Conservation (phyloP, 2,113 vertebrate species). For the Amazona guildingii region DNA sequence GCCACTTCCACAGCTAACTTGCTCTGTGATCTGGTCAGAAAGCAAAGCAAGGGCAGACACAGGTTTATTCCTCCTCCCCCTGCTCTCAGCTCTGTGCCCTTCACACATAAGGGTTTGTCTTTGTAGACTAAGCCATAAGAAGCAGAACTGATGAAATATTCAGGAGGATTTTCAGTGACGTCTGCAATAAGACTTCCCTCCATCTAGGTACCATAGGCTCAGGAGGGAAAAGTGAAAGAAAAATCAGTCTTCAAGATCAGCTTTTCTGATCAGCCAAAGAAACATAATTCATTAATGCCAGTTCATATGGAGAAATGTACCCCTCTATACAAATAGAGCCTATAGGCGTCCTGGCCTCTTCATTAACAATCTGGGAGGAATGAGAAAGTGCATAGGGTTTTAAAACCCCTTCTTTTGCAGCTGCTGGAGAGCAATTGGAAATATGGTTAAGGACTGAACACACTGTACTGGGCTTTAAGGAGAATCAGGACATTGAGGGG, state of each 20-base stretch:
- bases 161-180: slow-evolving; percentile 53
- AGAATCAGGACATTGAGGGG: background rate
- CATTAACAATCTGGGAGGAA: background rate
- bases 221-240: background rate
- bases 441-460: background rate
- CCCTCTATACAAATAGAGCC: background rate
- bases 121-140: slow-evolving; percentile 39
- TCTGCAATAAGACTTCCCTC: background rate
- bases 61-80: background rate
- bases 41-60: background rate
- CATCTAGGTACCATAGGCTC: background rate
- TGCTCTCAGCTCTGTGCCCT: background rate
- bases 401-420: background rate
- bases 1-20: background rate
- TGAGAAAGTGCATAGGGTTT: background rate
- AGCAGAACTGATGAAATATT: slow-evolving; percentile 62
- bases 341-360: background rate
- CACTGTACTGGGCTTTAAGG: background rate
- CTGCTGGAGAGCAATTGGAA: background rate
- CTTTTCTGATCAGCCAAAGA: background rate
- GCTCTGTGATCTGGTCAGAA: background rate
- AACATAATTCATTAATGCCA: background rate
- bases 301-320: background rate
- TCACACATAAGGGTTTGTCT: slow-evolving; percentile 43
- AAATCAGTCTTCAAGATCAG: background rate